phyloP scores from a whole-genome alignment of 2,113 vertebrate genomes.

The Lophotis ruficrista region DNA sequence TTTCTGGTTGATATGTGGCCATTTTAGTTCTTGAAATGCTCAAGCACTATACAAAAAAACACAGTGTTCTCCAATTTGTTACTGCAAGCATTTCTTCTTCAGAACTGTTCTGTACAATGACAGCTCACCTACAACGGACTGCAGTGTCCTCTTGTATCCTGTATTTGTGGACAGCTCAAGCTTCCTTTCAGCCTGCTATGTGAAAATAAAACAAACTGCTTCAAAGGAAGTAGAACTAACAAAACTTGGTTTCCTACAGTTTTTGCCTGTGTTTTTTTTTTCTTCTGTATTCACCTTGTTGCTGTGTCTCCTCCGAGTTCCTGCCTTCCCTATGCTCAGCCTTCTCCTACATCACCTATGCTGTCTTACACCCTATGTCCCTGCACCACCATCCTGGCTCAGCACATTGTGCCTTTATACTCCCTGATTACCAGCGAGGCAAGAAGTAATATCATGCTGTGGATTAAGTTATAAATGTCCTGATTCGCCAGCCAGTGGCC shows the following conservation, averaged over 20 bases:
- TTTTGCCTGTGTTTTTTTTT: not conserved
- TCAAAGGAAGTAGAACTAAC: not conserved
- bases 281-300: not conserved
- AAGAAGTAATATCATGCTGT: not conserved
- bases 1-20: not conserved
- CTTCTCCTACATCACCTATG: not conserved
- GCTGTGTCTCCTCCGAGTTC: not conserved
- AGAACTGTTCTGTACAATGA: not conserved
- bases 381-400: not conserved
- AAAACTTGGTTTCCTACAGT: not conserved
- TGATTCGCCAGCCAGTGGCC: not conserved
- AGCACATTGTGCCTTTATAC: not conserved
- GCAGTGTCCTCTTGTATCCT: not conserved
- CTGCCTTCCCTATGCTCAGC: not conserved
- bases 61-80: not conserved
- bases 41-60: not conserved
- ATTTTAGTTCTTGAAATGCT: not conserved
- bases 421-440: not conserved
- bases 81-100: not conserved
- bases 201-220: not conserved
- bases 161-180: not conserved
- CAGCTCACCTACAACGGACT: not conserved
- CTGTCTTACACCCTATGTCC: not conserved
- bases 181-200: not conserved
- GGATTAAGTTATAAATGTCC: not conserved